Evolutionary conservation across 1,140 invertebrate genomes (phyloP), one percentile per base, ranked within the genome.

Genomic region (Liolophura sinensis): DNA sequence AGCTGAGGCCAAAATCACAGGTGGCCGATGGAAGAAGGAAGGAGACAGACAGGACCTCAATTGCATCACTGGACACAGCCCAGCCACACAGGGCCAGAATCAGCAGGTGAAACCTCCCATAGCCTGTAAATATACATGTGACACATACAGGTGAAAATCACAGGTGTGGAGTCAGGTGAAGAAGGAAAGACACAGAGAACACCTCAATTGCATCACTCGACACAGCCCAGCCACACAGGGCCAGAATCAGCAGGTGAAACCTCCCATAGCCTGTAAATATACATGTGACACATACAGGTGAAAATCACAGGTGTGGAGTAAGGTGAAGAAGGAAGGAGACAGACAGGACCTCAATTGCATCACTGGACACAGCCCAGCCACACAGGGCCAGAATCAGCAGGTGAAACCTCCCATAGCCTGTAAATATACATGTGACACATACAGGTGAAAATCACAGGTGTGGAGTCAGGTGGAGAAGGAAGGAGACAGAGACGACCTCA

Each of bases 41-140:
- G 62, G 94, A 84, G 58, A 94, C 94, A 76, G 95, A 93, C 84
- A 97, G 91, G 3, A 84, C 76, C 85, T 96, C 94, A 89, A 97
- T 95, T 86, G 96, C 93, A 87, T 97, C 94, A 80, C 92, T 94
- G 55, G 94, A 95, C 85, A 94, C 94, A 74, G 95, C 94, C 85
- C 95, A 92, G 64, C 95, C 94, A 86, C 93, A 95, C 51, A 83
- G 67, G 78, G 95, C 89, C 77, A 91, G 88, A 84, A 97, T 86
- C 78, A 95, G 87, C 76, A 93, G 88, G 81, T 97, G 94, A 85
- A 96, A 97, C 84, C 90, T 91, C 76, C 94, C 95, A 91, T 94
- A 95, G 77, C 93, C 93, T 69, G 90, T 88, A 80, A 81, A 64
- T 70, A 74, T n/a, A n/a, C n/a, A n/a, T n/a, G n/a, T n/a, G n/a